Evolutionary conservation across 2,888 invertebrate genomes (phyloP).

Genomic region (Idaea biselata): DNA sequence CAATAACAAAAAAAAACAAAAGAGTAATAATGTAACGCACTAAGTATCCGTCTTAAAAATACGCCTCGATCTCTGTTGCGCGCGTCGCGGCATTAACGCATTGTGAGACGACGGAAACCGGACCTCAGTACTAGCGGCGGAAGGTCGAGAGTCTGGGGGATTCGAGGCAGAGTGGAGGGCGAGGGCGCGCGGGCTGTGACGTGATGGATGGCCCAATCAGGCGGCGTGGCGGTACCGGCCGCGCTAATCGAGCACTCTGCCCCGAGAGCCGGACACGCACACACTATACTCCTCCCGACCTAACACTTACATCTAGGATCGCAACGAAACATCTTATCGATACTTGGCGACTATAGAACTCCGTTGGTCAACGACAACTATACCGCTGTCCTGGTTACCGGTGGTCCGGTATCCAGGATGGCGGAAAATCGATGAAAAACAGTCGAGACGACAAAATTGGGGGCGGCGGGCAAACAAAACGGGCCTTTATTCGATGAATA

Average conservation of each 20-base stretch:
- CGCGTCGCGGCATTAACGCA: constrained; percentile 69
- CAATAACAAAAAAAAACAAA: constrained; percentile 60
- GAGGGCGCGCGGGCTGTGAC: constrained; percentile 53
- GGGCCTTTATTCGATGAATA: constrained; percentile 54
- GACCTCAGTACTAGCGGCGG: constrained; percentile 26
- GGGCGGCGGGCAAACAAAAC: constrained; percentile 51
- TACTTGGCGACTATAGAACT: constrained; percentile 47
- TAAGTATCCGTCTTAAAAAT: constrained; percentile 79
- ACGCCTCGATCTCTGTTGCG: constrained; percentile 71
- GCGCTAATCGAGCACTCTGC: constrained; percentile 76
- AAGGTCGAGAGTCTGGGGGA: constrained; percentile 47
- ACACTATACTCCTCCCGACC: constrained; percentile 42
- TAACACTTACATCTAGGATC: constrained; percentile 64
- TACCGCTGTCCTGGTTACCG: constrained; percentile 1
- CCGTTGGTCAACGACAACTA: constrained; percentile 14
- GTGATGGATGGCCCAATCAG: constrained; percentile 82
- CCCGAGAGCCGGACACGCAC: constrained; percentile 66
- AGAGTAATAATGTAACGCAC: constrained; percentile 77
- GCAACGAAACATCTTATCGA: constrained; percentile 57
- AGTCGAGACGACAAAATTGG: constrained; percentile 54
- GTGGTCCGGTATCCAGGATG: constrained; percentile 31
- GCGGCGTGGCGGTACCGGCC: constrained; percentile 74
- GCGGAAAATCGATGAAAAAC: constrained; percentile 71
- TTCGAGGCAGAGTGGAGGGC: constrained; percentile 57
- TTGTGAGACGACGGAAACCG: constrained; percentile 38